Conservation (phyloP, 2,113 vertebrate genomes). For the Anser brachyrhynchus region DNA sequence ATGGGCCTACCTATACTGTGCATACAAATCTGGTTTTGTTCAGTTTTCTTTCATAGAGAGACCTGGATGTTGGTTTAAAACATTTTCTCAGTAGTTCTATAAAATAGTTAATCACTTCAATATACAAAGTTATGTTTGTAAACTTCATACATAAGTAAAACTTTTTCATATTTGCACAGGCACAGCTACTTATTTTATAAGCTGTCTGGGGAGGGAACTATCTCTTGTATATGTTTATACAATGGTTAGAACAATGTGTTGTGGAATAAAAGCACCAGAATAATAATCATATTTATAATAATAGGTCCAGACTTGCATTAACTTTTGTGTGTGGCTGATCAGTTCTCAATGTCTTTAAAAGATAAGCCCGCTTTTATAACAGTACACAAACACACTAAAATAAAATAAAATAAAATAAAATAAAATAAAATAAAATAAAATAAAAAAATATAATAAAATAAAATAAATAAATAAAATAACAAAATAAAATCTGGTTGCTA, state of each 20-base stretch:
- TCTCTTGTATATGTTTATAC: background rate
- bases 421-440: no score
- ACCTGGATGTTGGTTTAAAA: constrained; percentile 39
- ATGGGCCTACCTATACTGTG: constrained; percentile 49
- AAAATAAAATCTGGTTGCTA: background rate
- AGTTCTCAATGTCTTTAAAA: background rate
- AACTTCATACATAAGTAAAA: background rate
- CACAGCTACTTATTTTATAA: background rate
- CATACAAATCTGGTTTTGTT: constrained; percentile 71
- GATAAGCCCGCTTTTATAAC: background rate
- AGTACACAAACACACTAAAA: background rate
- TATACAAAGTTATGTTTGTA: background rate
- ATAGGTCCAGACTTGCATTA: constrained; percentile 19
- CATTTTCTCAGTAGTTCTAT: background rate
- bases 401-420: no score
- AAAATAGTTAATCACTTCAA: constrained; percentile 4
- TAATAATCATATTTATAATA: background rate
- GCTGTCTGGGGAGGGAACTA: background rate
- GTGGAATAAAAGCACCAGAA: background rate
- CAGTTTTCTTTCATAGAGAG: constrained; percentile 15
- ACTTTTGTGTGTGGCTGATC: background rate
- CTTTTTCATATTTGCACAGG: background rate
- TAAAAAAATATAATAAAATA: background rate
- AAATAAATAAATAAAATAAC: no score
- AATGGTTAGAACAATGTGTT: background rate